Base-by-base conservation (phyloP, 92 coral and sea anemone species). In the Actinernus sp. region DNA sequence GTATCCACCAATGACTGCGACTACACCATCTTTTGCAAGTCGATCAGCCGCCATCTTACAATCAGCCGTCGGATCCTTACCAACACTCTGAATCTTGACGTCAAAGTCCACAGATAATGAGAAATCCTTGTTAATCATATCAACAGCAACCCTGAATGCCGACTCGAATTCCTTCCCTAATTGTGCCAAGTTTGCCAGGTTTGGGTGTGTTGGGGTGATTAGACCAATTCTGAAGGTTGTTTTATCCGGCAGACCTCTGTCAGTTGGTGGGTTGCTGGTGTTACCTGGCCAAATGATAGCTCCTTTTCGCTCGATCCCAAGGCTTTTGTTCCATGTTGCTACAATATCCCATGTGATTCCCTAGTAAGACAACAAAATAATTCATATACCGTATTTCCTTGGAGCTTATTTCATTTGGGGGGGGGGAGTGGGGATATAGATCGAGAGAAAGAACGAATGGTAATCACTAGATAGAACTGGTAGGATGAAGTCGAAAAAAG, bases 1-100 rank as follows among this genome's bases (percentile, higher is more conserved):
- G 62, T 93, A 93, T 3, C 90, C 98, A 24, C 98, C 98, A 29
- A 93, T 86, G 21, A 93, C 98, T 5, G 98, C 98, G 26, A 90
- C 93, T 8, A 93, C 98, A 39, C 67, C 94, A 28, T 91, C 96
- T 43, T 93, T 85, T 0, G 85, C 98, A 59, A 93, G 58, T n/a
- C 84, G 53, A 62, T 73, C 86, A 2, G 98, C 98, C 13, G 90
- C 96, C 18, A 65, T 74, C 49, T 83, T 91, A 63, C 98, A 93
- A 8, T 89, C 79, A 24, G 68, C 63, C 4, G 76, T 78, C 3
- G 97, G 81, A 9, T 93, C 90, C 1, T 71, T 86, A 0, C 98
- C 98, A 37, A 92, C 92, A 50, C 82, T 92, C 44, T 79, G 82
- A 43, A 90, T 82, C 59, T 77, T 83, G 14, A 91, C 88, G 28